Percentiles rank a stretch among this genome's conserved stretches.
These are phyloP conservation scores for Drosophila borborema DNA, from an alignment of 2,888 invertebrate genomes.

Conservation along the genomic window DNA sequence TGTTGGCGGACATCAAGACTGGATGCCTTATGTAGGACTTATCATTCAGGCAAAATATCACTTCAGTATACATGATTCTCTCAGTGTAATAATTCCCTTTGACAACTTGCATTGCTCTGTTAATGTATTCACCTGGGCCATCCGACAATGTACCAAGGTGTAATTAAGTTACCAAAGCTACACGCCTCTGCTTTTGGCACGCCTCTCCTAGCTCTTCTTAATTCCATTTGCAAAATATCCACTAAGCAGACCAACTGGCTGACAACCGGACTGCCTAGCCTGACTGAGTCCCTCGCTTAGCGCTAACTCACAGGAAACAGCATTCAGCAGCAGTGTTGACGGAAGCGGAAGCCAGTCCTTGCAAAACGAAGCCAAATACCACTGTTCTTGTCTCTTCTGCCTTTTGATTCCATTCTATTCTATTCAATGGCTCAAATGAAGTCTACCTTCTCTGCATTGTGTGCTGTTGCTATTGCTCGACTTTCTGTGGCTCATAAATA, in stretches of 20 bases:
- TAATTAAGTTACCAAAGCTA: slow-evolving; percentile 49
- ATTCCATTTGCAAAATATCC: slow-evolving; percentile 68
- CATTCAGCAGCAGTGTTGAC: slow-evolving; percentile 54
- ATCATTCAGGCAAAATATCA: neutral
- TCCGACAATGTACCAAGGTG: slow-evolving; percentile 14
- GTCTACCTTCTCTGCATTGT: slow-evolving; percentile 35
- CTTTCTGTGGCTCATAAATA: slow-evolving; percentile 39
- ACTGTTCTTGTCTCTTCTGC: slow-evolving; percentile 1
- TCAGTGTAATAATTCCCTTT: slow-evolving; percentile 1
- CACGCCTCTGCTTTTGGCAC: slow-evolving; percentile 3
- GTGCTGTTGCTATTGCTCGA: slow-evolving; percentile 17
- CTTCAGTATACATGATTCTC: neutral
- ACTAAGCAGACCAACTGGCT: slow-evolving; percentile 61
- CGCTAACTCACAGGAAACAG: slow-evolving; percentile 50
- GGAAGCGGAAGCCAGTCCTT: slow-evolving; percentile 65
- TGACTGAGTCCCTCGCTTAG: neutral
- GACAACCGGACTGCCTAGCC: slow-evolving; percentile 40
- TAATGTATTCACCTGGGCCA: slow-evolving; percentile 14
- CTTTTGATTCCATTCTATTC: slow-evolving; percentile 14
- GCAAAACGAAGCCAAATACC: slow-evolving; percentile 9
- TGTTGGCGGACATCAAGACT: neutral
- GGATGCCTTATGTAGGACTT: neutral
- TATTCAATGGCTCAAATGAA: slow-evolving; percentile 31
- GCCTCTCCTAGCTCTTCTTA: slow-evolving; percentile 26
- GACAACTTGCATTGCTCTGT: neutral